These are phyloP conservation scores for Enteromius anoplus DNA, from an alignment of 2,797 vertebrate genomes.

Conservation along the genomic window DNA sequence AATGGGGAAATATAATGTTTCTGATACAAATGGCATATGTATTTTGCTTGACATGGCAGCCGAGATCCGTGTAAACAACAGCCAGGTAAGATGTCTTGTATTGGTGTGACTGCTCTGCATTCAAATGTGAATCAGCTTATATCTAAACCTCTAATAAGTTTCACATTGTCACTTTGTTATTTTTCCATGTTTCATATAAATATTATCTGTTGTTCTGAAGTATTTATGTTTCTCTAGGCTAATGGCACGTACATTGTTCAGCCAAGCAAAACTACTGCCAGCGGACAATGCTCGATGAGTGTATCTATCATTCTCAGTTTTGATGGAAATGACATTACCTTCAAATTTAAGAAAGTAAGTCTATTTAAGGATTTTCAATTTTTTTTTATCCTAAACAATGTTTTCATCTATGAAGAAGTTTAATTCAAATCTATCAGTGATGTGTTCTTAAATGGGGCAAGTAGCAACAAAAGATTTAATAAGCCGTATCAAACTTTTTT, in stretches of 20 bases:
- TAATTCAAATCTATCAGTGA: background rate
- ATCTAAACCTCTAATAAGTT: background rate
- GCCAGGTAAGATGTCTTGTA: constrained; percentile 60
- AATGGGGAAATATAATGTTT: constrained; percentile 65
- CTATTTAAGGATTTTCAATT: background rate
- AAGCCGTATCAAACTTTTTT: background rate
- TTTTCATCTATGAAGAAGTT: background rate
- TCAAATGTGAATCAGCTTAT: background rate
- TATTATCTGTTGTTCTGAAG: constrained; percentile 8
- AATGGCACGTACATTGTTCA: constrained; percentile 68
- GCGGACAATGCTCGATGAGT: constrained; percentile 28
- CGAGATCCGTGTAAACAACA: constrained; percentile 63
- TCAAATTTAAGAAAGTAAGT: constrained; percentile 73
- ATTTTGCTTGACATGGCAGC: constrained; percentile 64
- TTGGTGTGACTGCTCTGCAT: background rate
- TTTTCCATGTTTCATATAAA: background rate
- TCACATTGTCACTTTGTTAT: background rate
- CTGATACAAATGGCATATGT: constrained; percentile 3
- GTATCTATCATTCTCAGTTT: constrained; percentile 55
- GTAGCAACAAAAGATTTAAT: background rate
- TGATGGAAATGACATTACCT: constrained; percentile 62
- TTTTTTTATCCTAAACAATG: background rate
- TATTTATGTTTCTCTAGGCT: constrained; percentile 52
- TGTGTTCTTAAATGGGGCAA: background rate
- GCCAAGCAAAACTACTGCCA: background rate